Evolutionary conservation across 35 echinoderm and acorn worm genomes (phyloP).

Genomic region (Diadema setosum): DNA sequence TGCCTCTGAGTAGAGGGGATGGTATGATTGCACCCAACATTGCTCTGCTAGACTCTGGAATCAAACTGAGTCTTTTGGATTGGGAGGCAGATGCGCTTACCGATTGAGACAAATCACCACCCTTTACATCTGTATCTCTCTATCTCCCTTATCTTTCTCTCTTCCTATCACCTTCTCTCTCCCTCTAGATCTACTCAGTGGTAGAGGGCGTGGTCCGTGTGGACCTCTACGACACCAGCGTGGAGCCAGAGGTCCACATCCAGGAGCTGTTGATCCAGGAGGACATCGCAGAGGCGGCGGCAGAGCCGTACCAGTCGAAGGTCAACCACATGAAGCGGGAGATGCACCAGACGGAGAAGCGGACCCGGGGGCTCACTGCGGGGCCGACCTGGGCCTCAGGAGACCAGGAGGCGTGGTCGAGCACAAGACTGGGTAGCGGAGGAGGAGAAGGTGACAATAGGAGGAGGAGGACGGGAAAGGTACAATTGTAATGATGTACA

Average conservation of each 20-base stretch:
- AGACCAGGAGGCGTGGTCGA: too few species aligned
- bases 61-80: too few species aligned
- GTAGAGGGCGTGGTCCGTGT: conserved; percentile 54
- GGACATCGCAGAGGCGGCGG: conserved; percentile 53
- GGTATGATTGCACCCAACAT: too few species aligned
- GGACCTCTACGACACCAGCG: conserved; percentile 53
- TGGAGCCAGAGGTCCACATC: conserved; percentile 55
- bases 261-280: conserved; percentile 58
- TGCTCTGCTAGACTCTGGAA: too few species aligned
- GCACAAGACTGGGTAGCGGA: not conserved
- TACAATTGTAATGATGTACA: too few species aligned
- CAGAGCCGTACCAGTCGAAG: conserved; percentile 84
- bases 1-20: too few species aligned
- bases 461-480: not conserved
- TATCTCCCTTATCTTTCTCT: too few species aligned
- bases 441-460: not conserved
- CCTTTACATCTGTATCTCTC: too few species aligned
- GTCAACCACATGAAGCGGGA: conserved; percentile 18
- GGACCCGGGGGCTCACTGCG: not conserved
- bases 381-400: too few species aligned
- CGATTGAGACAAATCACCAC: too few species aligned
- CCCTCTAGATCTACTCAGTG: conserved; percentile 85
- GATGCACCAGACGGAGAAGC: not conserved
- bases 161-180: too few species aligned
- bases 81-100: too few species aligned